A percentile compares a stretch with the other conserved stretches of the same genome.
These are phyloP conservation scores for Calcarius lapponicus DNA, from an alignment of 2,797 vertebrate species.

Conservation along the genomic window DNA sequence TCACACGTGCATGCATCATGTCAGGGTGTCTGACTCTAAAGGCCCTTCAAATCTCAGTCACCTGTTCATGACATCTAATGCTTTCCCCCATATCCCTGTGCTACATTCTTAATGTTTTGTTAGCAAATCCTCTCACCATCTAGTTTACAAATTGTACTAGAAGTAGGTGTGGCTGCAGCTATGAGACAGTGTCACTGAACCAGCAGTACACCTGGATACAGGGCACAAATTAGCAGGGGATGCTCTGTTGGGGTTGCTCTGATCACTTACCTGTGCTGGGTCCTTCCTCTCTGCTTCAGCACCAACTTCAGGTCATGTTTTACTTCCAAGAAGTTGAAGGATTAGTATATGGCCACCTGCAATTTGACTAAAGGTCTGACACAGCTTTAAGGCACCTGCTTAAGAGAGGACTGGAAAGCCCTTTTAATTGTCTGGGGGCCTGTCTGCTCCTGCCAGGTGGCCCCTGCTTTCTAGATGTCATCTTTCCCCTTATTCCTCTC, in stretches of 20 bases:
- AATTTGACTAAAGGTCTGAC: not conserved
- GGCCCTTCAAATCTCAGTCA: not conserved
- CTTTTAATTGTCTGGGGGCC: not conserved
- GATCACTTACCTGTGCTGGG: rapidly evolving
- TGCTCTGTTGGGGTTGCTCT: not conserved
- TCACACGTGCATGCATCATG: rapidly evolving
- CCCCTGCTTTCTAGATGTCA: not conserved
- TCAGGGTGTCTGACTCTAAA: not conserved
- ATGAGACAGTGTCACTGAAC: not conserved
- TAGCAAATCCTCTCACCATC: not conserved
- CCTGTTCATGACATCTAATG: not conserved
- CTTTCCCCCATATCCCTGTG: not conserved
- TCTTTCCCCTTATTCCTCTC: not conserved
- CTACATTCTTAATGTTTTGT: not conserved
- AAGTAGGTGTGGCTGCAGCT: not conserved
- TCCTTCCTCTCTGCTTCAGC: not conserved
- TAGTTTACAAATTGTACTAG: not conserved
- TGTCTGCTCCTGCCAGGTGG: not conserved
- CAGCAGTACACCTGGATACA: rapidly evolving
- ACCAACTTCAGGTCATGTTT: not conserved
- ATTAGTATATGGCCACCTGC: not conserved
- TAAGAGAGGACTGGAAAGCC: not conserved
- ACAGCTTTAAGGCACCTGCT: not conserved
- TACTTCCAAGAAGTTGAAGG: not conserved
- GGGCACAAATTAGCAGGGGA: not conserved